These are phyloP conservation scores for Calephelis virginiensis DNA, from an alignment of 1,140 invertebrate species.

Conservation along the genomic window DNA sequence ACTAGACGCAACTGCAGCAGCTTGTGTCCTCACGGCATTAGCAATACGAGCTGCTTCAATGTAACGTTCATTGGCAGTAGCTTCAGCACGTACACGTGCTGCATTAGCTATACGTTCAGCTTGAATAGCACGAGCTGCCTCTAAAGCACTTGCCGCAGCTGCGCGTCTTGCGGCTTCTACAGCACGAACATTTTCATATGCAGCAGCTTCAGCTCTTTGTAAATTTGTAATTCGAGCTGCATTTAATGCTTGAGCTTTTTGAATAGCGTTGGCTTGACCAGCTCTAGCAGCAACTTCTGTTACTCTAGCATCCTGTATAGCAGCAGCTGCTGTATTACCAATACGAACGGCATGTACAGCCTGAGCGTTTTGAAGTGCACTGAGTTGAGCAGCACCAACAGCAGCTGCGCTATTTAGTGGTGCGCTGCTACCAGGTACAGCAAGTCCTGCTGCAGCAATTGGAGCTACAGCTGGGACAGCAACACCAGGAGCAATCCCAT, in stretches of 20 bases:
- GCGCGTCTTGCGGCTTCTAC: slow-evolving; percentile 58
- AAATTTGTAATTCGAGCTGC: slow-evolving; percentile 60
- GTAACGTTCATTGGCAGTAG: slow-evolving; percentile 61
- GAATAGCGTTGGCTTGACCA: slow-evolving; percentile 56
- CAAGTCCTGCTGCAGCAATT: background rate
- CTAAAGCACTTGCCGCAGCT: slow-evolving; percentile 46
- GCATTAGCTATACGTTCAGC: slow-evolving; percentile 62
- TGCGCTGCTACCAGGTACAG: background rate
- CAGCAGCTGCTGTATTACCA: slow-evolving; percentile 59
- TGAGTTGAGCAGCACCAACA: slow-evolving; percentile 61
- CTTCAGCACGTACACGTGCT: slow-evolving; percentile 58
- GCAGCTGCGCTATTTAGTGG: slow-evolving; percentile 60
- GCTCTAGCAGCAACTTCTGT: slow-evolving; percentile 59
- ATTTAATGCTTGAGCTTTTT: slow-evolving; percentile 63
- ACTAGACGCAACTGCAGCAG: slow-evolving; percentile 51
- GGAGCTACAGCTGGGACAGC: background rate
- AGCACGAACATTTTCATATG: slow-evolving; percentile 62
- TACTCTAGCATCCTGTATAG: slow-evolving; percentile 60
- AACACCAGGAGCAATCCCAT: background rate
- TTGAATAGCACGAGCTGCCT: slow-evolving; percentile 57
- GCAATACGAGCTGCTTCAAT: slow-evolving; percentile 62
- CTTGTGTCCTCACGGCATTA: slow-evolving; percentile 59
- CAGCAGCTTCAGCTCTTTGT: slow-evolving; percentile 64
- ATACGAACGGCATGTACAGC: slow-evolving; percentile 63
- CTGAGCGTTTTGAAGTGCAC: slow-evolving; percentile 70